phyloP scores from a whole-genome alignment of 2,888 invertebrate species.

The Sarcophaga carnaria region DNA sequence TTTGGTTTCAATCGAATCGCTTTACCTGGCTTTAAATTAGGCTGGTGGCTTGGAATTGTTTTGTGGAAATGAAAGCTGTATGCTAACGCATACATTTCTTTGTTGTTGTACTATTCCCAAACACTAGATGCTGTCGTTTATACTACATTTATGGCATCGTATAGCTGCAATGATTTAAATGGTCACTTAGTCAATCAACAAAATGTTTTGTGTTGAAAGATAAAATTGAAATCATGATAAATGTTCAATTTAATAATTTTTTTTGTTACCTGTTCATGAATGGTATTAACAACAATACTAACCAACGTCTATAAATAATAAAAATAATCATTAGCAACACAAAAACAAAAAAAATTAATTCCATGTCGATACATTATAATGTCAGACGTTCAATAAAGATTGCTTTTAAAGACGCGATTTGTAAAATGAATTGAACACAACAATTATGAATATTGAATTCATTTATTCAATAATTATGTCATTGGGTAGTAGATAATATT shows the following conservation, averaged over 20 bases:
- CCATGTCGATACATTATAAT: background rate
- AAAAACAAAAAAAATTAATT: background rate
- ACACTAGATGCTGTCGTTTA: background rate
- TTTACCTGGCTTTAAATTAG: slow-evolving; percentile 11
- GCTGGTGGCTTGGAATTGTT: slow-evolving; percentile 17
- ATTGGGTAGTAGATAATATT: too few species aligned
- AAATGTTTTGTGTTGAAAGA: slow-evolving; percentile 57
- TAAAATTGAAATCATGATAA: slow-evolving; percentile 53
- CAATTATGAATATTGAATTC: too few species aligned
- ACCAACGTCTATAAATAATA: background rate
- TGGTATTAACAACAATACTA: slow-evolving; percentile 21
- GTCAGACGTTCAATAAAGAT: background rate
- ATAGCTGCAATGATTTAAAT: slow-evolving; percentile 55
- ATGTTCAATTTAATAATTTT: slow-evolving; percentile 36
- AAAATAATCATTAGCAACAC: background rate
- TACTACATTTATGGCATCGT: slow-evolving; percentile 26
- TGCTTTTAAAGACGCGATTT: background rate
- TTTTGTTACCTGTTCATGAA: background rate
- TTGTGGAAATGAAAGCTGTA: slow-evolving; percentile 23
- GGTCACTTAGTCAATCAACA: slow-evolving; percentile 64
- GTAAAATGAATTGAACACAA: too few species aligned
- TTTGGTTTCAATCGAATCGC: slow-evolving; percentile 36
- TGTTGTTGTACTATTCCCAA: background rate
- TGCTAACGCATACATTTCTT: background rate
- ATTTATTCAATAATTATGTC: too few species aligned